phyloP scores from a whole-genome alignment of 2,888 invertebrate species.

The Dryomyza anilis region DNA sequence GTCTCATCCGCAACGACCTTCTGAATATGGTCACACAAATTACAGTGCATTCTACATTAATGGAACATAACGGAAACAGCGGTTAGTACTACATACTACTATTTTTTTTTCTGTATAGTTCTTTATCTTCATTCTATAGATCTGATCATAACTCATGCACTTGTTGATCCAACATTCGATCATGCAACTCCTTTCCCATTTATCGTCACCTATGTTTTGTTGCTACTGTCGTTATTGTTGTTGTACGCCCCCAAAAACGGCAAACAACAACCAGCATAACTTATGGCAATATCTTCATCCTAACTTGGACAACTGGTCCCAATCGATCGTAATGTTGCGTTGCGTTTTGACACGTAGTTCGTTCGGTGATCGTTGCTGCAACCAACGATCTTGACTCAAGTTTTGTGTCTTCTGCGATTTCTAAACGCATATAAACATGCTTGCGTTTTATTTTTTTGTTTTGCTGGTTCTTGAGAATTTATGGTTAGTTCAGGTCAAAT shows the following conservation, averaged over 20 bases:
- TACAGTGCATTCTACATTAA: neutral
- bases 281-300: constrained; percentile 10
- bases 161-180: neutral
- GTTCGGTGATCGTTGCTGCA: no score
- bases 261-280: constrained; percentile 3
- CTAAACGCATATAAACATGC: no score
- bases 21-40: constrained; percentile 4
- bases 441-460: no score
- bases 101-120: neutral
- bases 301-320: constrained; percentile 19
- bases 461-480: no score
- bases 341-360: no score
- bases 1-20: constrained; percentile 16
- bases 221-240: neutral
- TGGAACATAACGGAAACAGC: neutral
- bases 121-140: neutral
- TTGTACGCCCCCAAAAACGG: constrained; percentile 12
- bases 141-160: neutral
- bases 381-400: no score
- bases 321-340: no score
- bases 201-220: neutral
- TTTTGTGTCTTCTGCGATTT: no score
- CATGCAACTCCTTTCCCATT: constrained; percentile 3
- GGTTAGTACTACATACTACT: neutral
- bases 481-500: no score